Percentiles rank a stretch among this genome's conserved stretches.
Evolutionary conservation across 2,888 invertebrate genomes (phyloP).

Genomic region (Drosophila rubida): DNA sequence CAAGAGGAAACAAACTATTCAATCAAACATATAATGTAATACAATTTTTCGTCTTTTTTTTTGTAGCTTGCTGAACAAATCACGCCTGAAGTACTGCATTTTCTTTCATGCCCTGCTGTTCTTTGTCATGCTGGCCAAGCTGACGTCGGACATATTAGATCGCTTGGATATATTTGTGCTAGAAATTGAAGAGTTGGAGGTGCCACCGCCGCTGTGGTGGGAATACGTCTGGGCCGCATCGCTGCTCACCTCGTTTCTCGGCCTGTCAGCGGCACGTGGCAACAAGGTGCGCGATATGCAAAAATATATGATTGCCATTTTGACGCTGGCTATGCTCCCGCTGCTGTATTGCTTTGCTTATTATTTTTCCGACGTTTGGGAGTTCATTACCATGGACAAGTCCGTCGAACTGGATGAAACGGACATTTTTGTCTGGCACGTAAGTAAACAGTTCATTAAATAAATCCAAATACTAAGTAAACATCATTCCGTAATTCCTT

Average conservation of each 20-base stretch:
- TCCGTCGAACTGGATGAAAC: constrained; percentile 87
- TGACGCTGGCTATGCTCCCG: constrained; percentile 92
- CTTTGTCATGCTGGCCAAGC: constrained; percentile 95
- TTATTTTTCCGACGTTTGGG: constrained; percentile 93
- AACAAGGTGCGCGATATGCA: constrained; percentile 92
- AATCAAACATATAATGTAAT: constrained; percentile 13
- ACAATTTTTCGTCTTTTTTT: constrained; percentile 1
- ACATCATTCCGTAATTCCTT: constrained; percentile 2
- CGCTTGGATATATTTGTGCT: constrained; percentile 96
- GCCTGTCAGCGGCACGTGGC: constrained; percentile 93
- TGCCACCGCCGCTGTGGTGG: constrained; percentile 93
- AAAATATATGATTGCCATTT: constrained; percentile 92
- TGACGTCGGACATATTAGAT: constrained; percentile 96
- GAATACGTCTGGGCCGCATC: constrained; percentile 97
- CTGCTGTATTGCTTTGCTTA: constrained; percentile 92
- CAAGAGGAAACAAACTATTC: constrained; percentile 22
- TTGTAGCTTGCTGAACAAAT: constrained; percentile 96
- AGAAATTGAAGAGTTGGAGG: constrained; percentile 96
- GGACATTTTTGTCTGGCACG: constrained; percentile 93
- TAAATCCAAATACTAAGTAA: neutral
- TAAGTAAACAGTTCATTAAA: constrained; percentile 82
- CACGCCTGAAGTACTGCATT: constrained; percentile 96
- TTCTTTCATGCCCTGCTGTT: constrained; percentile 96
- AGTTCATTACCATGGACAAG: constrained; percentile 88
- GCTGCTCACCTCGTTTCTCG: constrained; percentile 92